These are phyloP conservation scores for Limnephilus rhombicus DNA, from an alignment of 2,888 invertebrate genomes.

Conservation along the genomic window DNA sequence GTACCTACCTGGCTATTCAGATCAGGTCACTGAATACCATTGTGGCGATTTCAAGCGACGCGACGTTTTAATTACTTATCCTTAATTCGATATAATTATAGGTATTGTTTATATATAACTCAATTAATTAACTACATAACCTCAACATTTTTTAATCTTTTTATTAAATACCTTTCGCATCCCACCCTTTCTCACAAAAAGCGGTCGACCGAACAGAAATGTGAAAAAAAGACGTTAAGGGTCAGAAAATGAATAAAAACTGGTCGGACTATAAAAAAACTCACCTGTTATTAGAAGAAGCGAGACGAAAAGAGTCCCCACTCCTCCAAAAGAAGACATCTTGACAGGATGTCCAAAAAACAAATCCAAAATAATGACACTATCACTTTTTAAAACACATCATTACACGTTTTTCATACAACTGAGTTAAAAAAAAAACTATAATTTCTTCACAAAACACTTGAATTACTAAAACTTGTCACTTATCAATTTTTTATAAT, in stretches of 20 bases:
- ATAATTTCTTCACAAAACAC: not conserved
- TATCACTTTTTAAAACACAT: not conserved
- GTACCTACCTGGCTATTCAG: too few relatives aligned
- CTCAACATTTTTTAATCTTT: not conserved
- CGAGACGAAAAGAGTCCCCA: not conserved
- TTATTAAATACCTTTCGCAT: not conserved
- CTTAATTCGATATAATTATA: too few relatives aligned
- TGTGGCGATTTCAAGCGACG: too few relatives aligned
- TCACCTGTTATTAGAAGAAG: slow-evolving; percentile 37
- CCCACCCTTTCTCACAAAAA: slow-evolving; percentile 10
- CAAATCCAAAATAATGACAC: not conserved
- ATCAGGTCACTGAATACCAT: too few relatives aligned
- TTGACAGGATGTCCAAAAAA: slow-evolving; percentile 27
- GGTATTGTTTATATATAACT: too few relatives aligned
- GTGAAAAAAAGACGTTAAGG: slow-evolving; percentile 6
- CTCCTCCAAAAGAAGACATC: not conserved
- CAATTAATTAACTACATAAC: not conserved
- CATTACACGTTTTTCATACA: not conserved
- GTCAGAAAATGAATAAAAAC: slow-evolving; percentile 31
- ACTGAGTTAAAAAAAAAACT: not conserved
- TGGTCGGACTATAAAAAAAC: slow-evolving; percentile 10
- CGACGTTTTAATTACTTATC: too few relatives aligned
- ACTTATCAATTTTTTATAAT: not conserved
- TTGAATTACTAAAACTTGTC: not conserved
- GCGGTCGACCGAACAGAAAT: not conserved